Base-by-base conservation (phyloP, 2,113 vertebrate genomes). In the Pachycephala philippinensis region DNA sequence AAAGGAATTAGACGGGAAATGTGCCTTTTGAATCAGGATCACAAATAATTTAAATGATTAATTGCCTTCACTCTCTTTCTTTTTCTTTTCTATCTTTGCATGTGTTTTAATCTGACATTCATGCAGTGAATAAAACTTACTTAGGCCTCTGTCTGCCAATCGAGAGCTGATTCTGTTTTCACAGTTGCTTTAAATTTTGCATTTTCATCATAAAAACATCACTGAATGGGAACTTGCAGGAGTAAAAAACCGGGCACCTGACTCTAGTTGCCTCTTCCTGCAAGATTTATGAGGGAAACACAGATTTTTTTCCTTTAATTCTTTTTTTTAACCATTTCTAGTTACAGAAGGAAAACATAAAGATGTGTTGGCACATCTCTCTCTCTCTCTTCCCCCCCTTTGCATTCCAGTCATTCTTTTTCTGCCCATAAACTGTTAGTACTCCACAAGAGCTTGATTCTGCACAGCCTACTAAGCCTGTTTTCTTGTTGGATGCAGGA, bases 391-490 rank as follows among this genome's bases (percentile, higher is more conserved):
- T 2, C 10, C 13, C 35, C 49, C n/a, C 3, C 33, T 89, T 86
- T 79, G 57, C 92, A 95, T 96, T 96, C 96, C 96, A 96, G 69
- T 94, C 89, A 96, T 96, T 82, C 83, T 90, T 96, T 89, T 96
- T 78, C 92, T 96, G 83, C 88, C 89, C 92, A 91, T 96, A 96
- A 97, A 95, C 83, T 87, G 83, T 93, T 93, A 80, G 74, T 94
- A 69, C 70, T 92, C 65, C 0, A 0, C 69, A 94, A 97, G 14
- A 88, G 57, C 49, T 69, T 82, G 80, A 93, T 95, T 96, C 88
- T 95, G 77, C 49, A 76, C 44, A 87, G 61, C n/a, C 26, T 68
- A n/a, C 49, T 92, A 37, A 49, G 82, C 47, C 59, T 81, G 44
- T 0, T 40, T 74, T 72, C 77, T 37, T 63, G 52, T 44, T 68